Conservation (phyloP, 2,113 vertebrate genomes). For the Mesembrinibis cayennensis region DNA sequence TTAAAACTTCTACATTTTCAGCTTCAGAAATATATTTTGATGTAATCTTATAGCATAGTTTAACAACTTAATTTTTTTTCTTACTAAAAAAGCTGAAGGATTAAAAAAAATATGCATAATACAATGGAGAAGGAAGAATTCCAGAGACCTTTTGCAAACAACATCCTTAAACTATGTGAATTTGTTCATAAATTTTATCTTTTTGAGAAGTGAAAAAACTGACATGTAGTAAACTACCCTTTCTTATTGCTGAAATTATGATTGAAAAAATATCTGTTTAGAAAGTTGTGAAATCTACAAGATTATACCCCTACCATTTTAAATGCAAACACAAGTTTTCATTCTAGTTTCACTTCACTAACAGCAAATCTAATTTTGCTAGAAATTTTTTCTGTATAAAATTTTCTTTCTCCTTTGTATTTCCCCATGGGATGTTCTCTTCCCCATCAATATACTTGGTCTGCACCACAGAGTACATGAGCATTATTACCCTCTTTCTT, state of each 20-base stretch:
- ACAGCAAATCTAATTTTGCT: neutral
- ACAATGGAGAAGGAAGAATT: neutral
- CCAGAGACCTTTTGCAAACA: neutral
- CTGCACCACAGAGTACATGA: neutral
- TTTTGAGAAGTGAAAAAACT: neutral
- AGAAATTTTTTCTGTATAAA: neutral
- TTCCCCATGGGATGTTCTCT: neutral
- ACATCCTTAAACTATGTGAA: neutral
- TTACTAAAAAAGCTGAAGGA: neutral
- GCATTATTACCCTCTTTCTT: neutral
- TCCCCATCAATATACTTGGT: neutral
- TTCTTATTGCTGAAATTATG: neutral
- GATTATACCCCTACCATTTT: neutral
- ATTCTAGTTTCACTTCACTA: neutral
- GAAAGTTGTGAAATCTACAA: neutral
- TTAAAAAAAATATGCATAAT: neutral
- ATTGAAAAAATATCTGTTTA: neutral
- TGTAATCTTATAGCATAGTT: neutral
- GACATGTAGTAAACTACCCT: neutral
- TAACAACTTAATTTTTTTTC: fast-evolving
- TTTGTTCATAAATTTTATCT: neutral
- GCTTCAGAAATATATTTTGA: neutral
- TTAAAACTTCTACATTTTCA: neutral
- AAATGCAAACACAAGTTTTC: neutral
- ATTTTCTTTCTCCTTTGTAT: neutral